Conservation (phyloP, 2,797 vertebrate genomes). For the Vireo griseus region DNA sequence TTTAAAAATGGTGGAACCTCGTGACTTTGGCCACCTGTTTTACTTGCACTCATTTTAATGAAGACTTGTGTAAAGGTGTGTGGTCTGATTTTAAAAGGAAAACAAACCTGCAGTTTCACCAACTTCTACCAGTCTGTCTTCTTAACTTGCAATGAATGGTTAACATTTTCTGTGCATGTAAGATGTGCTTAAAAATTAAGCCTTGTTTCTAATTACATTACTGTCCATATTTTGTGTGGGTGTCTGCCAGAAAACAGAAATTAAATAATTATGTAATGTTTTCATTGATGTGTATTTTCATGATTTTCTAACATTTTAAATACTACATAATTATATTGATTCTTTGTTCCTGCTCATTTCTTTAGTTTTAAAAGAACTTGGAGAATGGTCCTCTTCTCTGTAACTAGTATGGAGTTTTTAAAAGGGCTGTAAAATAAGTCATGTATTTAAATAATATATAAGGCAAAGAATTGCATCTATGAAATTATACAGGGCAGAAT, state of each 20-base stretch:
- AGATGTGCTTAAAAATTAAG: not conserved
- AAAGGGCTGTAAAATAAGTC: not conserved
- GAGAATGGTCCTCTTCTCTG: not conserved
- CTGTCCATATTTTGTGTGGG: not conserved
- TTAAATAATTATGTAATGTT: not conserved
- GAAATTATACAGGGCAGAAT: not conserved
- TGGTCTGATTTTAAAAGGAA: not conserved
- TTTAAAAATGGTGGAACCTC: not conserved
- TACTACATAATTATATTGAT: not conserved
- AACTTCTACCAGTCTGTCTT: not conserved
- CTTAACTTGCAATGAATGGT: not conserved
- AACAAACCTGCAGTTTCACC: not conserved
- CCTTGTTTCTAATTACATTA: not conserved
- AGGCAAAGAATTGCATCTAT: not conserved
- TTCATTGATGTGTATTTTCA: not conserved
- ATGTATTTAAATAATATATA: conserved; percentile 17
- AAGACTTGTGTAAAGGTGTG: not conserved
- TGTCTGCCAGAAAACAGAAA: not conserved
- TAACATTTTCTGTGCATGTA: not conserved
- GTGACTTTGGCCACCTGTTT: not conserved
- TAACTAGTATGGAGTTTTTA: not conserved
- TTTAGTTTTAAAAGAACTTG: not conserved
- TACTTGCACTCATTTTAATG: not conserved
- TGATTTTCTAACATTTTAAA: not conserved
- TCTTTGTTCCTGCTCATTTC: not conserved